These are phyloP conservation scores for Thalassarche chlororhynchos DNA, from an alignment of 2,113 vertebrate species.

Conservation along the genomic window DNA sequence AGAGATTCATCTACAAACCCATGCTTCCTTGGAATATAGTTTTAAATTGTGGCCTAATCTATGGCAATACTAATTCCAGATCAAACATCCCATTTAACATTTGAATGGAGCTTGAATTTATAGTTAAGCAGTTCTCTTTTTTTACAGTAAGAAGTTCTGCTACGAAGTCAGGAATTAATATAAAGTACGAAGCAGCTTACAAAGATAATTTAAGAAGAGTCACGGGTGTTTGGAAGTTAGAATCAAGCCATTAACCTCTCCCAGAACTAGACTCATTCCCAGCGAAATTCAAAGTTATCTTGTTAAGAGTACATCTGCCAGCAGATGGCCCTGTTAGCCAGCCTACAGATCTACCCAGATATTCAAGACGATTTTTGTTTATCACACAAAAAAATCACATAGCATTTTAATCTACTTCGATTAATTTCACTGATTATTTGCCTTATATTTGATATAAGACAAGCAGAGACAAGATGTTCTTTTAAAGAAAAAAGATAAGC, in stretches of 20 bases:
- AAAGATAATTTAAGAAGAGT: background rate
- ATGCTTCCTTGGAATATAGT: background rate
- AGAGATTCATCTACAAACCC: background rate
- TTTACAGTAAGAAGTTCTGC: background rate
- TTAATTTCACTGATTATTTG: background rate
- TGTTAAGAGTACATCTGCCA: background rate
- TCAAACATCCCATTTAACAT: background rate
- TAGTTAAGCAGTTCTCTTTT: background rate
- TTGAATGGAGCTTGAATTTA: background rate
- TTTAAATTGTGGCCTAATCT: background rate
- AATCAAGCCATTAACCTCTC: background rate
- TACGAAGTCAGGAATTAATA: background rate
- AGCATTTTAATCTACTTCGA: background rate
- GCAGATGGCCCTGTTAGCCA: constrained; percentile 52
- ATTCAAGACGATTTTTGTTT: background rate
- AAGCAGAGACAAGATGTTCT: background rate
- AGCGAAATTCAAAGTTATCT: background rate
- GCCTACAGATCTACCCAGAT: background rate
- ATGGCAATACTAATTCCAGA: background rate
- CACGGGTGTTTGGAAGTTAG: background rate
- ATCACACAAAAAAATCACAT: background rate
- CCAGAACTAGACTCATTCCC: rapidly evolving
- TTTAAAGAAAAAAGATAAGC: background rate
- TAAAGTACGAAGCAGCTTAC: background rate
- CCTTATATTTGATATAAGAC: background rate